These are phyloP conservation scores for Eupithecia tripunctaria DNA, from an alignment of 2,888 invertebrate genomes.

Conservation along the genomic window DNA sequence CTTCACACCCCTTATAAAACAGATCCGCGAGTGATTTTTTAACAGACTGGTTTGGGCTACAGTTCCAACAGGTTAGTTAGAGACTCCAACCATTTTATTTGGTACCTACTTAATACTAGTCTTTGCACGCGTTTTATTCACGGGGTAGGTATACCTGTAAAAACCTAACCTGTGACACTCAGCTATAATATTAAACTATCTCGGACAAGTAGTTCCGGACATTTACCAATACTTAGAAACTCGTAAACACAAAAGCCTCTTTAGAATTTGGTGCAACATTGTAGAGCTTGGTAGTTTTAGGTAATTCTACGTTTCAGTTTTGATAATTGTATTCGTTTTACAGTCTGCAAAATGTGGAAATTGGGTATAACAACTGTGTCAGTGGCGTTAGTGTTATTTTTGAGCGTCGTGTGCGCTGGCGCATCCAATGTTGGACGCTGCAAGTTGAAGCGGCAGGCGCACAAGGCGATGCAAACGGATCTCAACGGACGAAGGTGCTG, in stretches of 20 bases:
- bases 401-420: conserved; percentile 51
- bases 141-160: not conserved
- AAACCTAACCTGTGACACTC: not conserved
- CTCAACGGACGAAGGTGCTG: conserved; percentile 89
- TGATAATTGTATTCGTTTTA: conserved; percentile 14
- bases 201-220: not conserved
- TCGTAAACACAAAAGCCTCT: not conserved
- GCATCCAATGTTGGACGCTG: conserved; percentile 61
- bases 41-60: conserved; percentile 55
- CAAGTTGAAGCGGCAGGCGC: conserved; percentile 65
- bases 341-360: conserved; percentile 46
- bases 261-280: not conserved
- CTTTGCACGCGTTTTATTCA: not conserved
- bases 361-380: conserved; percentile 40
- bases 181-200: not conserved
- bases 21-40: conserved; percentile 41
- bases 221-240: not conserved
- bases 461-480: conserved; percentile 76
- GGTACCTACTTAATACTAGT: not conserved
- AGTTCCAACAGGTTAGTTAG: conserved; percentile 49
- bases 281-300: not conserved
- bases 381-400: conserved; percentile 52
- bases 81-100: not conserved
- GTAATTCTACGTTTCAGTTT: not conserved
- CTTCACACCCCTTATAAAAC: conserved; percentile 66